Evolutionary conservation across 92 coral and sea anemone species (phyloP).

Genomic region (Hydrozoanthus gracilis): DNA sequence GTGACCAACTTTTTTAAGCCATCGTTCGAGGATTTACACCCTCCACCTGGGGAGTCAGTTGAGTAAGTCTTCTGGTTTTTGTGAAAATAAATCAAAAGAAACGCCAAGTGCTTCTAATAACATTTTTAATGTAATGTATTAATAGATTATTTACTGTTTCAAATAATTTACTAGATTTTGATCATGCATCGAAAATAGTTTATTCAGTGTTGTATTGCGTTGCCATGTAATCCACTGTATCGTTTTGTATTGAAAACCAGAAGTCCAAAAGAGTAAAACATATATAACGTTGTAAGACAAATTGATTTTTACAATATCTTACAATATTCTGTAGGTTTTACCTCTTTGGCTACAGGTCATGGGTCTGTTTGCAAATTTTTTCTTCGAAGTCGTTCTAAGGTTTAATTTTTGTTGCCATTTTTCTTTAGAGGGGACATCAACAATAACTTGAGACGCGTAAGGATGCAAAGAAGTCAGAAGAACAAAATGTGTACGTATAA

Average conservation of each 20-base stretch:
- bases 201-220: too few species aligned
- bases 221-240: too few species aligned
- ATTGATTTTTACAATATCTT: too few species aligned
- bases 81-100: background rate
- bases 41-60: conserved; percentile 38
- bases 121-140: too few species aligned
- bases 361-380: background rate
- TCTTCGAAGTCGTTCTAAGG: background rate
- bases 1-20: conserved; percentile 86
- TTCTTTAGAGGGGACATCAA: conserved; percentile 7
- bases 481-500: conserved; percentile 14
- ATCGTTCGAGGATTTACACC: conserved; percentile 75
- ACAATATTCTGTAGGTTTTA: too few species aligned
- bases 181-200: too few species aligned
- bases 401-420: background rate
- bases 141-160: too few species aligned
- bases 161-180: too few species aligned
- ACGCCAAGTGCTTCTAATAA: background rate
- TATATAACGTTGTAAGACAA: too few species aligned
- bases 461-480: conserved; percentile 11
- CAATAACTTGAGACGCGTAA: conserved; percentile 2
- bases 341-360: too few species aligned
- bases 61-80: conserved; percentile 15
- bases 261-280: too few species aligned
- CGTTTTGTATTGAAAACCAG: too few species aligned